phyloP scores from a whole-genome alignment of 2,113 vertebrate species.

The Xenopus tropicalis region DNA sequence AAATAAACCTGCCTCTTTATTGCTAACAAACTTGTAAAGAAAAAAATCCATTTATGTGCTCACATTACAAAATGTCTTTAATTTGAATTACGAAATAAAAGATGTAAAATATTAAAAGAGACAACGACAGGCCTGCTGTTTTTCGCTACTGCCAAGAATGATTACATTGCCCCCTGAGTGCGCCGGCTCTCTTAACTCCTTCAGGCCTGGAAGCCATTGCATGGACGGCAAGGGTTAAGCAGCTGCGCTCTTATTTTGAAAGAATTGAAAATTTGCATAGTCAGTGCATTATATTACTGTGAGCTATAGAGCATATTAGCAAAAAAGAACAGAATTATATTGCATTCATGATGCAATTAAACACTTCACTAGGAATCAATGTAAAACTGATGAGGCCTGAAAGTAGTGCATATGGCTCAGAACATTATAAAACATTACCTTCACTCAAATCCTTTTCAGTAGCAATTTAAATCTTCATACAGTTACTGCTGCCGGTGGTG shows the following conservation, averaged over 20 bases:
- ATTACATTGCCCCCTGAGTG: not conserved
- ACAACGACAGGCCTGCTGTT: constrained; percentile 19
- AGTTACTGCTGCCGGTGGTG: constrained; percentile 87
- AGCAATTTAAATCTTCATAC: constrained; percentile 99
- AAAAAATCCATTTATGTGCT: constrained; percentile 34
- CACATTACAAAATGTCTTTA: constrained; percentile 33
- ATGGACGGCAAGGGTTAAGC: constrained; percentile 8
- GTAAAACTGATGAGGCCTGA: constrained; percentile 99
- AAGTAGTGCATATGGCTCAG: constrained; percentile 99
- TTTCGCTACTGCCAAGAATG: no score
- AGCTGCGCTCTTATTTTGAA: constrained; percentile 52
- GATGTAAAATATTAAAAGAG: constrained; percentile 40
- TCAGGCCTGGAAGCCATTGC: not conserved
- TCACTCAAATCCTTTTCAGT: constrained; percentile 95
- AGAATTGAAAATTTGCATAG: constrained; percentile 80
- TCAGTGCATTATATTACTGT: constrained; percentile 94
- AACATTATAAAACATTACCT: constrained; percentile 99
- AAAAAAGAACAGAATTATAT: constrained; percentile 99
- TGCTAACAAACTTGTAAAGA: constrained; percentile 40
- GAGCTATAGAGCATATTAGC: constrained; percentile 95
- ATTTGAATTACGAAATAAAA: constrained; percentile 36
- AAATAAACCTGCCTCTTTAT: constrained; percentile 43
- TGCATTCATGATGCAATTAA: constrained; percentile 99
- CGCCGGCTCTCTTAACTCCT: constrained; percentile 5
- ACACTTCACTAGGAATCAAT: constrained; percentile 99